A percentile compares a stretch with the other conserved stretches of the same genome.
Evolutionary conservation across 2,113 vertebrate genomes (phyloP).

Genomic region (Pseudorectes ferrugineus): DNA sequence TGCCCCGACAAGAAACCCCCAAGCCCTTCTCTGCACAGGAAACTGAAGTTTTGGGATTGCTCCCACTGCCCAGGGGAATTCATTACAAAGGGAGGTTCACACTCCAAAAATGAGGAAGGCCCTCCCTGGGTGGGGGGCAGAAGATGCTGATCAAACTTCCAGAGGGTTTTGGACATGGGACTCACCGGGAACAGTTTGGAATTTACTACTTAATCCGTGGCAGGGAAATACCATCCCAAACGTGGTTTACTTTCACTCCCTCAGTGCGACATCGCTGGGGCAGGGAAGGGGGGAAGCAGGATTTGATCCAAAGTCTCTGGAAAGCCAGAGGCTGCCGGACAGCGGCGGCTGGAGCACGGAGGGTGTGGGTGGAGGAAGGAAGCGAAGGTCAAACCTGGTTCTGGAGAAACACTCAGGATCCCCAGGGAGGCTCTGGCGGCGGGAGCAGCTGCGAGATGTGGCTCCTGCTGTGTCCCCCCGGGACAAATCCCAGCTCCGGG

Average conservation of each 20-base stretch:
- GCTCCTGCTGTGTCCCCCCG: neutral
- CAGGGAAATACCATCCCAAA: neutral
- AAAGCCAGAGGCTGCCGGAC: neutral
- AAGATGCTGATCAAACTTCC: neutral
- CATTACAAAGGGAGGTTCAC: neutral
- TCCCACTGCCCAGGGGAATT: neutral
- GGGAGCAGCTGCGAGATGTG: neutral
- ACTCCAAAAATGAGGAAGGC: neutral
- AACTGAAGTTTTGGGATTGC: neutral
- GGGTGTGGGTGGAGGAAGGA: conserved; percentile 32
- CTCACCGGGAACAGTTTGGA: fast-evolving
- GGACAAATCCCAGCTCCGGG: neutral
- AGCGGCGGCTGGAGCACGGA: neutral
- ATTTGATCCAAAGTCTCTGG: neutral
- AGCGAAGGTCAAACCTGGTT: neutral
- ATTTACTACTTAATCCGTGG: neutral
- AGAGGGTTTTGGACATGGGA: fast-evolving
- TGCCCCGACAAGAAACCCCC: fast-evolving
- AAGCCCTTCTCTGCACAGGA: neutral
- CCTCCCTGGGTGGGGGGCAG: no score
- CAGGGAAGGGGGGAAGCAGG: neutral
- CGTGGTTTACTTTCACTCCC: neutral
- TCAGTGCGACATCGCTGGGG: fast-evolving
- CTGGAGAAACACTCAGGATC: neutral
- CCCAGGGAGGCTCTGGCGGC: neutral